Conservation (phyloP, 2,113 vertebrate species). For the Megatriorchis doriae region DNA sequence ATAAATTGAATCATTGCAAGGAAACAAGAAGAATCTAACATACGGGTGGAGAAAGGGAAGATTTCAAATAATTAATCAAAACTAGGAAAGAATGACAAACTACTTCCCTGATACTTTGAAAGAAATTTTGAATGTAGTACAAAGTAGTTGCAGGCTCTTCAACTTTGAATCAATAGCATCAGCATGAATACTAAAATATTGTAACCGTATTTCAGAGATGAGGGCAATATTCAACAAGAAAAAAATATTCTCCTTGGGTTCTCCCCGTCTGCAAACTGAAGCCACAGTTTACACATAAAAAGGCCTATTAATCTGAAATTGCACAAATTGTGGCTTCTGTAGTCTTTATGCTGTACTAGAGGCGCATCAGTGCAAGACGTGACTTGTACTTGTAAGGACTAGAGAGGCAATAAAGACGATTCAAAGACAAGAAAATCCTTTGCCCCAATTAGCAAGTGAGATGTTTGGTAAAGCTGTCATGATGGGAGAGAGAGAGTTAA, state of each 20-base stretch:
- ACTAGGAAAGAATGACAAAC: not conserved
- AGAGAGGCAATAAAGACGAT: not conserved
- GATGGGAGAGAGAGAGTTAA: not conserved
- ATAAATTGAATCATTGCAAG: not conserved
- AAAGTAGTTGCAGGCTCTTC: not conserved
- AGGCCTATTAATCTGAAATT: not conserved
- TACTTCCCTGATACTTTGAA: not conserved
- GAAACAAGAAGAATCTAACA: not conserved
- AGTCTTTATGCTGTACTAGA: not conserved
- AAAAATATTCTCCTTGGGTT: not conserved
- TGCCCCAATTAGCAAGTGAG: not conserved
- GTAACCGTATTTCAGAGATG: not conserved
- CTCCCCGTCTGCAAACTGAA: not conserved
- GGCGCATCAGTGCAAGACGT: not conserved
- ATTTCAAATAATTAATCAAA: not conserved
- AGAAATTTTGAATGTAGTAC: not conserved
- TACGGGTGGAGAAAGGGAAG: not conserved
- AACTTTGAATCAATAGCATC: not conserved
- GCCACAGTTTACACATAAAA: not conserved
- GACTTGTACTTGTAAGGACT: not conserved
- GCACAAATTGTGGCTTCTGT: not conserved
- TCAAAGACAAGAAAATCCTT: not conserved
- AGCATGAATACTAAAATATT: not conserved
- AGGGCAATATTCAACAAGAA: not conserved
- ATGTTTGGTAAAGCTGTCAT: not conserved